A percentile compares a stretch with the other conserved stretches of the same genome.
phyloP scores from a whole-genome alignment of 2,797 vertebrate genomes.

The Gallinago nigripennis region DNA sequence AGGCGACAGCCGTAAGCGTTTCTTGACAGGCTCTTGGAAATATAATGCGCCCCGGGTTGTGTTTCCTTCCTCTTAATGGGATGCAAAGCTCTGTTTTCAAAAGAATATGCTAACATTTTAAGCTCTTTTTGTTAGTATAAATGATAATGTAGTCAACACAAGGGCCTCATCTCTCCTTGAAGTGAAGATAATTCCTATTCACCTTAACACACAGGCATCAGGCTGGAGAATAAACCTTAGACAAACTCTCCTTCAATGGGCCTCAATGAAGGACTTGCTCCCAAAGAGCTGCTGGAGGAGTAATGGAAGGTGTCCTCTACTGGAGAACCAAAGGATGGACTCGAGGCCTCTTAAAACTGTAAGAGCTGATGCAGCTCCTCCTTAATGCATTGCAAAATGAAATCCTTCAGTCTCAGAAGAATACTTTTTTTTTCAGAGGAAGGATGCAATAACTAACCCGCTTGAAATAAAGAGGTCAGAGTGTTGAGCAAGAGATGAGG shows the following conservation, averaged over 20 bases:
- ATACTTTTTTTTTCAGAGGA: background rate
- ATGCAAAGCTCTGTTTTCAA: constrained; percentile 68
- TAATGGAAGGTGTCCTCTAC: background rate
- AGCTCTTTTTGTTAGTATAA: constrained; percentile 60
- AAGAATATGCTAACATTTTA: constrained; percentile 54
- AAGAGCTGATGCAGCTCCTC: background rate
- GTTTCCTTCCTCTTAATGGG: constrained; percentile 63
- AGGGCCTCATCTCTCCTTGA: constrained; percentile 64
- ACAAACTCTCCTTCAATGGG: background rate
- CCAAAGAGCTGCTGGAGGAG: background rate
- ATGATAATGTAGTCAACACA: constrained; percentile 67
- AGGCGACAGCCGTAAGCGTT: constrained; percentile 47
- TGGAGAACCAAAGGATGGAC: background rate
- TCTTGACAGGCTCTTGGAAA: constrained; percentile 66
- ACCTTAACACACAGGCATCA: background rate
- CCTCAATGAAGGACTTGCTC: background rate
- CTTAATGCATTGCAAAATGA: background rate
- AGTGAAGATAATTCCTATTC: constrained; percentile 54
- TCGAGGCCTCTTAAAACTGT: background rate
- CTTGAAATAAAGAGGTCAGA: background rate
- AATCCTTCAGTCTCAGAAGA: background rate
- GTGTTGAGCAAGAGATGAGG: background rate
- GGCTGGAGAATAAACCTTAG: background rate
- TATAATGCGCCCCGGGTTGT: constrained; percentile 19
- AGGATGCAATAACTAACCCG: background rate